Evolutionary conservation across 2,113 vertebrate genomes (phyloP).

Genomic region (Otis tarda): DNA sequence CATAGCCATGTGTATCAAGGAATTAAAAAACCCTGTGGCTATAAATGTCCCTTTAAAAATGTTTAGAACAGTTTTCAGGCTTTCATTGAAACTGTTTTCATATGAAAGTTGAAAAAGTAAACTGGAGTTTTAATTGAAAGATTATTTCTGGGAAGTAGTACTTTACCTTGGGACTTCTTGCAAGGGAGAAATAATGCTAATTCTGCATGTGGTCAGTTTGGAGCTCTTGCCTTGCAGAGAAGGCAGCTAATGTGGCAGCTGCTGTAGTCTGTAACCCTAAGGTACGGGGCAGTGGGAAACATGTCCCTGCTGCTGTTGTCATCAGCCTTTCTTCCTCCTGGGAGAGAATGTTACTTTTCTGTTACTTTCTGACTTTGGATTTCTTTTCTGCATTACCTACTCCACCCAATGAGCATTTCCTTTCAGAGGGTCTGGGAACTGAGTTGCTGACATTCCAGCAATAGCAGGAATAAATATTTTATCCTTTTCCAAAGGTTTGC

Average conservation of each 20-base stretch:
- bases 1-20: neutral
- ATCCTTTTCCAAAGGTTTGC: neutral
- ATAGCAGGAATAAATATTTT: neutral
- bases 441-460: neutral
- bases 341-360: neutral
- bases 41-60: neutral
- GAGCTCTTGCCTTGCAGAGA: neutral
- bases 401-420: neutral
- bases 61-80: neutral
- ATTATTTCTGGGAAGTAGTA: neutral
- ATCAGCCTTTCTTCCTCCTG: neutral
- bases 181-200: neutral
- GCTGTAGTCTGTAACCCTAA: neutral
- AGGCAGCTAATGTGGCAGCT: neutral
- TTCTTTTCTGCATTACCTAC: neutral
- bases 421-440: neutral
- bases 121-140: neutral
- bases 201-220: neutral
- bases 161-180: neutral
- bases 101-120: neutral
- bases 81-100: neutral
- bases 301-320: rapidly evolving
- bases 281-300: neutral
- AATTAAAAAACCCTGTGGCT: neutral
- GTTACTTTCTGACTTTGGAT: neutral